Base-by-base conservation (phyloP, 1,140 invertebrate genomes). In the Lucilia cuprina region DNA sequence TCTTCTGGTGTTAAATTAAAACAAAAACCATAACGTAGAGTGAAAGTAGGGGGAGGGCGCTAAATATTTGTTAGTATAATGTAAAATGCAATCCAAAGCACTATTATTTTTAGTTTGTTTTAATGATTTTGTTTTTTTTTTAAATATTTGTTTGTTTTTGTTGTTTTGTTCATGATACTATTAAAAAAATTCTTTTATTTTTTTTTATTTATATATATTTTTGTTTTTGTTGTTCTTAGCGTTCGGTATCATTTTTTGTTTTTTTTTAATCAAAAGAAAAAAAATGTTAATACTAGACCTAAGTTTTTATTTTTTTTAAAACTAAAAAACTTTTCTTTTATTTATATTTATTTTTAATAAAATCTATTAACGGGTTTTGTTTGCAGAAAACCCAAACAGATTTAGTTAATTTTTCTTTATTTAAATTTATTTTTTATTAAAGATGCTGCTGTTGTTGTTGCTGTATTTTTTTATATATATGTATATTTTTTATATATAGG, bases 51-150 rank as follows among this genome's bases (percentile, higher is more conserved):
- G n/a, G 65, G 19, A 7, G 65, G 65, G 25, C 25, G 25, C 25
- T 30, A 30, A 30, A 30, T 30, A 30, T 9, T 17, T 70, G 19
- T 70, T 1, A 12, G 21, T 70, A 19, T 21, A 55, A 55, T 65
- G 50, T 83, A 60, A 35, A 83, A 34, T 83, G 55, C 60, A 65
- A 21, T 83, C 19, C 17, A 65, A 65, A 47, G 21, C 60, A n/a
- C 60, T 65, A 30, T 65, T 83, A 35, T 83, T 83, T 65, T 65
- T 60, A 87, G 83, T 86, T 88, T 50, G 86, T 88, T 88, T 85
- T 89, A 89, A 88, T 88, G 88, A 85, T 87, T 89, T n/a, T n/a
- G n/a, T n/a, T n/a, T n/a, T n/a, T n/a, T n/a, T n/a, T 88, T 83
- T 88, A 85, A 84, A 88, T 86, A 85, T 86, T 88, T 86, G 84